These are phyloP conservation scores for Capromys pilorides DNA, from an alignment of 2,797 vertebrate species.

Conservation along the genomic window DNA sequence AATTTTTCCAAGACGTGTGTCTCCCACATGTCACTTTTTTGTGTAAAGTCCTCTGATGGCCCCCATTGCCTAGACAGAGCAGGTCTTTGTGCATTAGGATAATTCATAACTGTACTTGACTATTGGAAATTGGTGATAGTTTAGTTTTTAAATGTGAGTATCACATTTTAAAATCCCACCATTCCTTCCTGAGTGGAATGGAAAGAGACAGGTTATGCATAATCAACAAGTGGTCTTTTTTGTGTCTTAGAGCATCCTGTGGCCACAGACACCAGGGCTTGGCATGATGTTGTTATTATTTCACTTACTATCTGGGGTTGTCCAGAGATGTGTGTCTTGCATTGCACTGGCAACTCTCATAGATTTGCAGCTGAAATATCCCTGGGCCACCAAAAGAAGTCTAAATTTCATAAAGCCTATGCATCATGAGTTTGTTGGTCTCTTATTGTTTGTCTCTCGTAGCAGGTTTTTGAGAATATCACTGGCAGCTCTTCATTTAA, in stretches of 20 bases:
- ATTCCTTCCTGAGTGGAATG: not conserved
- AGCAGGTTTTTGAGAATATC: not conserved
- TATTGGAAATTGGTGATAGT: not conserved
- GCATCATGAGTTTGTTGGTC: not conserved
- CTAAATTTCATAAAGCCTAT: not conserved
- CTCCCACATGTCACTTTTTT: not conserved
- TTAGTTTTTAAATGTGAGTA: constrained; percentile 6
- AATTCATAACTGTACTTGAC: not conserved
- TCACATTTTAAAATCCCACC: not conserved
- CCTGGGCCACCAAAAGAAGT: not conserved
- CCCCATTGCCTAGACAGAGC: not conserved
- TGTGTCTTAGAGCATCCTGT: not conserved
- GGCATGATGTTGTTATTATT: not conserved
- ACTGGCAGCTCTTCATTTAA: not conserved
- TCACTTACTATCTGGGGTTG: not conserved
- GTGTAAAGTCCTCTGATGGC: not conserved
- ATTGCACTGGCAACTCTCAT: not conserved
- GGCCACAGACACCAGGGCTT: not conserved
- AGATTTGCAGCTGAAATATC: not conserved
- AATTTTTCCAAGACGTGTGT: not conserved
- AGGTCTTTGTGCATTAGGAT: not conserved
- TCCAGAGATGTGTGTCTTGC: not conserved
- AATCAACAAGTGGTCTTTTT: not conserved
- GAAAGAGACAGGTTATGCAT: not conserved
- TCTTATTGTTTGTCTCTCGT: not conserved